phyloP scores from a whole-genome alignment of 2,113 vertebrate species.

The Atlantisia rogersi region DNA sequence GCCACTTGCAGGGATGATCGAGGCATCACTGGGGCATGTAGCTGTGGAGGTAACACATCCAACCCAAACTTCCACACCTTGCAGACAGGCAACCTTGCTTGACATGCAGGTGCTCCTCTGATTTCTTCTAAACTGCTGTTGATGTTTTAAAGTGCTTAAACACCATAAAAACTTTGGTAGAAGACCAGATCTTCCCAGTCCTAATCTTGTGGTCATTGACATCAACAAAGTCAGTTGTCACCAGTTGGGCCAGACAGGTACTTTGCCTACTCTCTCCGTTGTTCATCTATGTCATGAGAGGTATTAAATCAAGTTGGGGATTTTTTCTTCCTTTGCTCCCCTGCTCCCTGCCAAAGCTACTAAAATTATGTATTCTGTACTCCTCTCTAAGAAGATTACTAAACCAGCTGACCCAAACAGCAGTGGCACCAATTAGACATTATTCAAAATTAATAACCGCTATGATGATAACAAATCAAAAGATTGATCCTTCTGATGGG shows the following conservation, averaged over 20 bases:
- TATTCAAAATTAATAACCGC: constrained; percentile 81
- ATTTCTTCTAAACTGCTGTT: not conserved
- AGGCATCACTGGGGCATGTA: not conserved
- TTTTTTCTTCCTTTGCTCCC: not conserved
- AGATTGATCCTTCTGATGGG: constrained; percentile 77
- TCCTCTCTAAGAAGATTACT: constrained; percentile 69
- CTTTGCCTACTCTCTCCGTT: not conserved
- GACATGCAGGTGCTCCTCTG: not conserved
- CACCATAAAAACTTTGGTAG: not conserved
- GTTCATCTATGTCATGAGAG: not conserved
- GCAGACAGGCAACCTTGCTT: not conserved
- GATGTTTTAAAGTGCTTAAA: not conserved
- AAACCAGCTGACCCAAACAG: constrained; percentile 66
- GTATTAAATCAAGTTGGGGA: not conserved
- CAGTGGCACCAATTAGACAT: constrained; percentile 78
- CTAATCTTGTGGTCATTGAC: not conserved
- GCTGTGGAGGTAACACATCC: not conserved
- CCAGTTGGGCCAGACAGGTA: not conserved
- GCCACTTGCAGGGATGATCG: not conserved
- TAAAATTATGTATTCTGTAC: constrained; percentile 60
- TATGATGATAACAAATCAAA: constrained; percentile 81
- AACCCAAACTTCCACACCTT: not conserved
- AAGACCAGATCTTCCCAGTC: not conserved
- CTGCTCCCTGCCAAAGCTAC: not conserved
- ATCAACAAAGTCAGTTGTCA: not conserved